Evolutionary conservation across 2,888 invertebrate species (phyloP), one percentile per base, ranked within the genome.

Genomic region (Chrysolina americana): DNA sequence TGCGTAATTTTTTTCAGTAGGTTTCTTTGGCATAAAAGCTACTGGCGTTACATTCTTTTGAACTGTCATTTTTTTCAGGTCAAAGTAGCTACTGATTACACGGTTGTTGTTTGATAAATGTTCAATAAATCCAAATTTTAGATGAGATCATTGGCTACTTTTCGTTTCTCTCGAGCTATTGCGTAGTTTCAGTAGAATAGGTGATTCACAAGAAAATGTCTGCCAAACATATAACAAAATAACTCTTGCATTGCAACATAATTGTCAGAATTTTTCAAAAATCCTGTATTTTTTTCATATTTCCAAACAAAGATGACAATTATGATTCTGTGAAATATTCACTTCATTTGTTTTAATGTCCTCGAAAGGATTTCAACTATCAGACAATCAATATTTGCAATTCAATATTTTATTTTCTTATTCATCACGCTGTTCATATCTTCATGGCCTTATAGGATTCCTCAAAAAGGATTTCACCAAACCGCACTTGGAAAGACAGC

Each of bases 381-480:
- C 8, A 17, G 17, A 48, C 17, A 21, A n/a, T 8, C 5, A 11
- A 53, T 36, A 36, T 36, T 53, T 53, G 11, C 17, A 53, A 53
- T 19, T 53, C 59, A 6, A 59, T n/a, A 59, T 28, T 59, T 28
- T 10, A 28, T 23, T 28, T 59, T 28, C 28, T 36, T 17, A 15
- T 28, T 59, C 59, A 53, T 59, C 23, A 59, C 36, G 28, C 15
- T 59, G 15, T 28, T 59, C 36, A 28, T 59, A 59, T 59, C 15
- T 68, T 53, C 36, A 68, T 68, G 41, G 23, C 50, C 11, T 19
- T 23, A 19, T 41, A 53, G 59, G 28, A 28, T 41, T 71, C 68
- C 71, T 65, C 65, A 75, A 76, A 74, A 71, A 74, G 75, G 77
- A 77, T 78, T 78, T 78, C 79, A 79, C 79, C 79, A 79, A 75